Evolutionary conservation across 1,140 invertebrate genomes (phyloP).

Genomic region (Proctacanthus coquilletti): DNA sequence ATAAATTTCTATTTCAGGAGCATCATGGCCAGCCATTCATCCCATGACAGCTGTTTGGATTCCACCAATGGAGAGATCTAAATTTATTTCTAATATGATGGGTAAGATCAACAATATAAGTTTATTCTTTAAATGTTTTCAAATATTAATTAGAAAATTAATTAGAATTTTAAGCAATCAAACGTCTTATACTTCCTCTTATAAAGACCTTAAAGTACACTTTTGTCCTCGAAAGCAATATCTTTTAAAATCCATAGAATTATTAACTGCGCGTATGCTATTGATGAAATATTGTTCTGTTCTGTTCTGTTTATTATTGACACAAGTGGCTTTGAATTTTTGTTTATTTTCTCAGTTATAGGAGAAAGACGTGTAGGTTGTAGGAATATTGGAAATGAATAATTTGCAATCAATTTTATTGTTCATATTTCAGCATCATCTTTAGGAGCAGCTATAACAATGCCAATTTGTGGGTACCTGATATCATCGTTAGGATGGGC

Average conservation of each 20-base stretch:
- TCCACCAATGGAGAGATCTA: conserved; percentile 74
- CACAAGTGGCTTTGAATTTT: no score
- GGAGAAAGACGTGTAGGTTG: no score
- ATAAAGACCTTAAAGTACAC: no score
- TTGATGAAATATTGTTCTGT: no score
- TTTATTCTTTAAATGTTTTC: conserved; percentile 5
- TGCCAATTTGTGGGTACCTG: conserved; percentile 65
- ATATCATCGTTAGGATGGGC: conserved; percentile 68
- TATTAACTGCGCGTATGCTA: no score
- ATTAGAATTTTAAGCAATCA: neutral
- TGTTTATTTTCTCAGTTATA: no score
- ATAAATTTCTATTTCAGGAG: no score
- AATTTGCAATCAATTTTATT: conserved; percentile 12
- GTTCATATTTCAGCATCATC: conserved; percentile 47
- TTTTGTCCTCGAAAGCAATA: no score
- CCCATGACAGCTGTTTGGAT: conserved; percentile 83
- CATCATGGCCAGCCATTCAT: conserved; percentile 81
- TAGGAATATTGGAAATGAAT: no score
- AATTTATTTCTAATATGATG: conserved; percentile 79
- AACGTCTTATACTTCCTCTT: neutral
- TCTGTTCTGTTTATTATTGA: no score
- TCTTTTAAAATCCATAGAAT: no score
- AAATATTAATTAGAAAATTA: conserved; percentile 1
- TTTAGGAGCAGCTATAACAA: conserved; percentile 64
- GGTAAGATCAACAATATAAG: conserved; percentile 35